A percentile compares a stretch with the other conserved stretches of the same genome.
phyloP scores from a whole-genome alignment of 2,113 vertebrate genomes.

The Nipponia nippon region DNA sequence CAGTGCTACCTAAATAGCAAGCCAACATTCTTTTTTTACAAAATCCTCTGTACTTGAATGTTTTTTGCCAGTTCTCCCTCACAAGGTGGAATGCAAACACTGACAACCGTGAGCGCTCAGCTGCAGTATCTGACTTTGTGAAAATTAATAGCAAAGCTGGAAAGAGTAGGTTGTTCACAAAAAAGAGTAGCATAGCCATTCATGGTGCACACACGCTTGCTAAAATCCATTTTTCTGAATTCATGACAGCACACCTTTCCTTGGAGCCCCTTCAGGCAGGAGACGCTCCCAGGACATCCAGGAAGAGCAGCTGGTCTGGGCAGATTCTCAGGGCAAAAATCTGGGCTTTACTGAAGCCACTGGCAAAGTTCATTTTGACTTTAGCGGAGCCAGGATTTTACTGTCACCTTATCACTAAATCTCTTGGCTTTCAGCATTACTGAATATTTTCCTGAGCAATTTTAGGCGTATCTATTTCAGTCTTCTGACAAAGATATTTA shows the following conservation, averaged over 20 bases:
- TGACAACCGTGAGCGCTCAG: not conserved
- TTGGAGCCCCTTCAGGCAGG: not conserved
- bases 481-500: conserved; percentile 17
- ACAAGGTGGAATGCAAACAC: not conserved
- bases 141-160: not conserved
- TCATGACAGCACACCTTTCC: not conserved
- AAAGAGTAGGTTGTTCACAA: not conserved
- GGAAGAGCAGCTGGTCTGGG: conserved; percentile 21
- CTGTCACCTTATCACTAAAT: conserved; percentile 25
- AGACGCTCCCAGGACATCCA: not conserved
- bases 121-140: not conserved
- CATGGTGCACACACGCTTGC: not conserved
- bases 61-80: not conserved
- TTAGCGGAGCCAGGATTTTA: conserved; percentile 8
- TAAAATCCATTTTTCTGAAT: not conserved
- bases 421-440: not conserved
- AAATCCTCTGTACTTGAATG: not conserved
- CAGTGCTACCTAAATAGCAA: not conserved
- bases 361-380: conserved; percentile 26
- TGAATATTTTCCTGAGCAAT: conserved; percentile 1
- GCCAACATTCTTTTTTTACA: not conserved
- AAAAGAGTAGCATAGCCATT: not conserved
- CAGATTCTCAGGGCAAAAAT: conserved; percentile 30
- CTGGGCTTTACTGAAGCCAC: not conserved
- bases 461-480: not conserved